phyloP scores from a whole-genome alignment of 2,888 invertebrate genomes.

The Meliscaeva auricollis region DNA sequence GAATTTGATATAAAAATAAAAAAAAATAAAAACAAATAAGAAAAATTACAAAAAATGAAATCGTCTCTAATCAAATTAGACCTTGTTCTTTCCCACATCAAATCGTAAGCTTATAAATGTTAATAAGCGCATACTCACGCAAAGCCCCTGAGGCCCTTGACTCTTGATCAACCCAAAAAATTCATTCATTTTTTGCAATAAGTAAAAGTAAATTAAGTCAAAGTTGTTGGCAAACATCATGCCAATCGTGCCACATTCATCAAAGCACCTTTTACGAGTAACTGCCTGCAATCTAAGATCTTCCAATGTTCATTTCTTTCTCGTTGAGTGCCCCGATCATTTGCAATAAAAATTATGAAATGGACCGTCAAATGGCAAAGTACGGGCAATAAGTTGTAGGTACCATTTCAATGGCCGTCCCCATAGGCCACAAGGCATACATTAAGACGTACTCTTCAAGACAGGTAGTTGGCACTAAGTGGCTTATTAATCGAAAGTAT shows the following conservation, averaged over 20 bases:
- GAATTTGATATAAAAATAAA: background rate
- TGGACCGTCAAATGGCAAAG: slow-evolving; percentile 39
- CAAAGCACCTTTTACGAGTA: slow-evolving; percentile 43
- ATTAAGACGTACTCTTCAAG: slow-evolving; percentile 54
- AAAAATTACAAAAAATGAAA: background rate
- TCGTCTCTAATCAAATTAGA: slow-evolving; percentile 1
- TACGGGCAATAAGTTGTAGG: slow-evolving; percentile 9
- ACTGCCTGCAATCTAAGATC: slow-evolving; percentile 40
- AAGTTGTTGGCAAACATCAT: slow-evolving; percentile 38
- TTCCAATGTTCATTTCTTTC: slow-evolving; percentile 27
- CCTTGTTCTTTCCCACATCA: background rate
- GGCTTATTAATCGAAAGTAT: slow-evolving; percentile 61
- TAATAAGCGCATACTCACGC: slow-evolving; percentile 28
- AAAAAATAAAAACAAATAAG: background rate
- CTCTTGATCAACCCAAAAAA: slow-evolving; percentile 18
- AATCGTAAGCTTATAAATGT: background rate
- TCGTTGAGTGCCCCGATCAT: slow-evolving; percentile 13
- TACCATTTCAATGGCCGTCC: slow-evolving; percentile 36
- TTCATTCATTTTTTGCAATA: slow-evolving; percentile 50
- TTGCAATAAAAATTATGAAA: slow-evolving; percentile 61
- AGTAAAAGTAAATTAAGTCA: slow-evolving; percentile 43
- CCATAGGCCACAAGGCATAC: slow-evolving; percentile 43
- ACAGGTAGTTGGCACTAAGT: slow-evolving; percentile 67
- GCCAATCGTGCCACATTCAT: slow-evolving; percentile 57
- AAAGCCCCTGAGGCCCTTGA: slow-evolving; percentile 43